phyloP scores from a whole-genome alignment of 92 coral and sea anemone genomes.

The Micromussa lordhowensis region DNA sequence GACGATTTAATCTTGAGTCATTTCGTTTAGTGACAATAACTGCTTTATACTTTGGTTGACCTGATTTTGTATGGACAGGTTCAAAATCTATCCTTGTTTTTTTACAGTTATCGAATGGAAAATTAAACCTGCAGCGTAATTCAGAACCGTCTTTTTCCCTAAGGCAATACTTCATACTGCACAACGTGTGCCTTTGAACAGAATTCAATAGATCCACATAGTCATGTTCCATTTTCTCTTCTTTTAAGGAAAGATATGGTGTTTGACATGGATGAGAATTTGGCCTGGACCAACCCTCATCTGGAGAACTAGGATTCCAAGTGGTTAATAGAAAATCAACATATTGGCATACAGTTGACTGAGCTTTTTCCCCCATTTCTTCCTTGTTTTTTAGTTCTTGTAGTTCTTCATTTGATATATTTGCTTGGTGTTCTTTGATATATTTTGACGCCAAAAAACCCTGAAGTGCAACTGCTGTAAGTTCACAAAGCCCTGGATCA shows the following conservation, averaged over 20 bases:
- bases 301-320: conserved; percentile 80
- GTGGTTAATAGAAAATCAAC: conserved; percentile 73
- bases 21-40: conserved; percentile 58
- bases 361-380: conserved; percentile 50
- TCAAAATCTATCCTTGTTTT: conserved; percentile 62
- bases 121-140: conserved; percentile 57
- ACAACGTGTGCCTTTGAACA: conserved; percentile 63
- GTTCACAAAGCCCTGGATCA: conserved; percentile 75
- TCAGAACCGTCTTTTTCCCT: conserved; percentile 20
- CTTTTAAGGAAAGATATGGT: conserved; percentile 47
- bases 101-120: conserved; percentile 56
- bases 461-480: conserved; percentile 55
- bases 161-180: conserved; percentile 74
- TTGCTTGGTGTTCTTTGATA: conserved; percentile 26
- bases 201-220: conserved; percentile 69
- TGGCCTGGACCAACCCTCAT: conserved; percentile 81
- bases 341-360: conserved; percentile 70
- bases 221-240: conserved; percentile 48
- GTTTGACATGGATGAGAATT: conserved; percentile 72
- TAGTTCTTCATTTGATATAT: neutral
- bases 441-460: conserved; percentile 66
- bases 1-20: conserved; percentile 62
- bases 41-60: conserved; percentile 51
- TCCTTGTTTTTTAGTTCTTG: neutral
- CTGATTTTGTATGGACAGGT: conserved; percentile 55